Base-by-base conservation (phyloP, 2,113 vertebrate genomes). In the Aptenodytes forsteri region DNA sequence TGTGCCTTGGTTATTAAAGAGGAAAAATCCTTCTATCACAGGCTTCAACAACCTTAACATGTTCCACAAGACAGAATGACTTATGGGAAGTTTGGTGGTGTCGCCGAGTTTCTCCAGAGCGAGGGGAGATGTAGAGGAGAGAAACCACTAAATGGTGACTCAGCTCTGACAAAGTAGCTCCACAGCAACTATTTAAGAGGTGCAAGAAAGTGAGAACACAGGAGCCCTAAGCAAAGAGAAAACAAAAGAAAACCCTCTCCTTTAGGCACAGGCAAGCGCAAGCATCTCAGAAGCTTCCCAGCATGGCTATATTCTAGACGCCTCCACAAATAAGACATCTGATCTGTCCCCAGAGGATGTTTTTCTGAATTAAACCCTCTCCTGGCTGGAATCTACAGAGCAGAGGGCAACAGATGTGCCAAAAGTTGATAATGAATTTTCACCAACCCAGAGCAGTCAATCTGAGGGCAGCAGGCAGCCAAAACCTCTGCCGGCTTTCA, bases 71-170 rank as follows among this genome's bases (percentile, higher is more conserved):
- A 25, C 55, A 27, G 38, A 50, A n/a, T 1, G 2, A 8, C n/a
- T 22, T 16, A 0, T 1, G 16, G 55, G 25, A 13, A 34, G 76
- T 1, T 13, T 1, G 0, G 22, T 3, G 46, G 1, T 61, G 89
- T 1, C 16, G 0, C 29, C 0, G 11, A 29, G 47, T 3, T 46
- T 12, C 77, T 59, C 17, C 2, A 15, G 70, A 46, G 50, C 42
- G 9, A 34, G 52, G 42, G 19, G 38, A 29, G 42, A 44, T 11
- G 26, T 7, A 70, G 40, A 30, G 58, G 66, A 49, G 38, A 42
- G 67, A 10, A 42, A 9, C 6, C 61, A 16, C n/a, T 12, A 4
- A 30, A 13, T 1, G 47, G 85, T 36, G 88, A 54, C 93, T 75
- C 79, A 58, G 83, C 89, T 34, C 82, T 21, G 49, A 4, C 55